Conservation (phyloP, 2,888 invertebrate species). For the Adela reaumurella region DNA sequence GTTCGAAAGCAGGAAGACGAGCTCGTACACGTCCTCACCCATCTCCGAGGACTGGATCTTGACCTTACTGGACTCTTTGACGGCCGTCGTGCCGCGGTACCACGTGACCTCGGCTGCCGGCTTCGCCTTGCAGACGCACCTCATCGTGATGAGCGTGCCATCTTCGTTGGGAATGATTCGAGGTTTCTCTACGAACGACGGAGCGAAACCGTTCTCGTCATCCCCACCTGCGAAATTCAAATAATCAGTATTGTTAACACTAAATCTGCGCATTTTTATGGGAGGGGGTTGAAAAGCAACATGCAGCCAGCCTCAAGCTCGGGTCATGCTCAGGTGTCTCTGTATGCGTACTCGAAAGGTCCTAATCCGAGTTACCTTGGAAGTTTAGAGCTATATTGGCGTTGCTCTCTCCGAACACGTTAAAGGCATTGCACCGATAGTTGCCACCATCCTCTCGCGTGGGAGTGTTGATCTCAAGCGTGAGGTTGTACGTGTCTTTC, state of each 20-base stretch:
- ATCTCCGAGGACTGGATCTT: slow-evolving; percentile 72
- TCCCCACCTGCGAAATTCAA: slow-evolving; percentile 69
- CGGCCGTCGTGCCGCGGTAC: slow-evolving; percentile 86
- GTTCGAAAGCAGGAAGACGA: slow-evolving; percentile 62
- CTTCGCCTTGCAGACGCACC: slow-evolving; percentile 92
- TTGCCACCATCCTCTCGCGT: slow-evolving; percentile 96
- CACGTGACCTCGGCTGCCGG: slow-evolving; percentile 93
- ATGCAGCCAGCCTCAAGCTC: slow-evolving; percentile 48
- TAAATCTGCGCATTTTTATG: background rate
- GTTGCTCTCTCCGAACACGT: slow-evolving; percentile 98
- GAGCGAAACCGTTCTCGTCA: slow-evolving; percentile 89
- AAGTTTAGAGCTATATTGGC: slow-evolving; percentile 99
- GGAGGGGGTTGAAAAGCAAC: slow-evolving; percentile 12
- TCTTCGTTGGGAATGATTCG: slow-evolving; percentile 98
- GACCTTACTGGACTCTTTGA: slow-evolving; percentile 82
- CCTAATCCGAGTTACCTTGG: slow-evolving; percentile 71
- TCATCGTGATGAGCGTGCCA: slow-evolving; percentile 95
- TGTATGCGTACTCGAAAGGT: slow-evolving; percentile 40
- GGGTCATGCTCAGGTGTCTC: slow-evolving; percentile 25
- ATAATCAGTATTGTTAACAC: background rate
- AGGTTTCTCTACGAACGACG: slow-evolving; percentile 97
- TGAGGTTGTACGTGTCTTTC: slow-evolving; percentile 88
- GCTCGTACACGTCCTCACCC: slow-evolving; percentile 83
- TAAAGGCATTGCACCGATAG: slow-evolving; percentile 98
- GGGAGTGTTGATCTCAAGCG: slow-evolving; percentile 92